Conservation (phyloP, 2,797 vertebrate genomes). For the Holocentrus rufus region DNA sequence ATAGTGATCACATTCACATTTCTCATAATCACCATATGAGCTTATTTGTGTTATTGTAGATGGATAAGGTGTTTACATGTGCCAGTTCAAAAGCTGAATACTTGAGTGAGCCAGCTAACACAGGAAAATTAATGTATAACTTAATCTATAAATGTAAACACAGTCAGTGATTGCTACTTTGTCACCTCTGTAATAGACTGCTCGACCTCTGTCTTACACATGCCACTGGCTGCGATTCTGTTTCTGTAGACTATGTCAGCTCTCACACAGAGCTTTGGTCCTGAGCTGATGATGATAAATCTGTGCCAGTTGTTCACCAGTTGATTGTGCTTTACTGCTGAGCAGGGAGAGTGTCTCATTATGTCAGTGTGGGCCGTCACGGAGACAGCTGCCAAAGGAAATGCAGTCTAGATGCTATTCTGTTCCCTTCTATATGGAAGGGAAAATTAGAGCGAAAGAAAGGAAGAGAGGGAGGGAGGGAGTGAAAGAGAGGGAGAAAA, state of each 20-base stretch:
- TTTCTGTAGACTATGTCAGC: constrained; percentile 63
- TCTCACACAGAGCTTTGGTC: constrained; percentile 63
- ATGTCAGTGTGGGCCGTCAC: constrained; percentile 70
- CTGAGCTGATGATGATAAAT: constrained; percentile 78
- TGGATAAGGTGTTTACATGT: constrained; percentile 28
- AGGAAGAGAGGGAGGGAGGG: constrained; percentile 7
- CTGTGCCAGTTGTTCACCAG: constrained; percentile 75
- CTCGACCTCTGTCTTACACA: constrained; percentile 69
- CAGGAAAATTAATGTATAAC: constrained; percentile 51
- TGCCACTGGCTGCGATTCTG: constrained; percentile 62
- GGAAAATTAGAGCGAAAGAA: constrained; percentile 61
- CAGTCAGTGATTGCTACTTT: background rate
- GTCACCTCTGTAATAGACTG: constrained; percentile 32
- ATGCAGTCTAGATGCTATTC: constrained; percentile 59
- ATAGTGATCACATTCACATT: background rate
- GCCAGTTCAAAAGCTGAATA: constrained; percentile 25
- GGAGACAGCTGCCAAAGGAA: constrained; percentile 77
- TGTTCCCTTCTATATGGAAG: constrained; percentile 58
- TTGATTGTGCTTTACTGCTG: constrained; percentile 79
- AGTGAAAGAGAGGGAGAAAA: constrained; percentile 8
- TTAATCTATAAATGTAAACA: constrained; percentile 33
- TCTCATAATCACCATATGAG: constrained; percentile 39
- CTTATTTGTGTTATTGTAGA: constrained; percentile 24
- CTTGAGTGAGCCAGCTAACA: background rate
- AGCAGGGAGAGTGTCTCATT: constrained; percentile 68